Conservation (phyloP, 2,888 invertebrate species). For the Cataglyphis cursor region DNA sequence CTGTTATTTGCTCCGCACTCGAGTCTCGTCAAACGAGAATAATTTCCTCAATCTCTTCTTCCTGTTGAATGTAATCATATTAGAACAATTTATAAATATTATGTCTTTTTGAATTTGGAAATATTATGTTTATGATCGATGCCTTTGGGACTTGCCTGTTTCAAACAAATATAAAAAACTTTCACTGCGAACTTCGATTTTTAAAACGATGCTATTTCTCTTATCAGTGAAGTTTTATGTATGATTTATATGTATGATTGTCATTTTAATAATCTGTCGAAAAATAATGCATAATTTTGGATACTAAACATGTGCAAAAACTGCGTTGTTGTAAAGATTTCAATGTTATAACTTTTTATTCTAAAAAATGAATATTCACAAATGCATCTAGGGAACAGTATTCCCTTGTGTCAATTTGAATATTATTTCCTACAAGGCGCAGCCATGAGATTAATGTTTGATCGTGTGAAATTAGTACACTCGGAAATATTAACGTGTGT, state of each 20-base stretch:
- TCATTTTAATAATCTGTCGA: slow-evolving; percentile 6
- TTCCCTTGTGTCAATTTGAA: slow-evolving; percentile 8
- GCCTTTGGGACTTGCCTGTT: background rate
- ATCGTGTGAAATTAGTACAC: slow-evolving; percentile 23
- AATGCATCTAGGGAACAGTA: background rate
- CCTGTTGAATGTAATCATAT: slow-evolving; percentile 64
- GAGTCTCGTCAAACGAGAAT: slow-evolving; percentile 70
- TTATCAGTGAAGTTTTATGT: slow-evolving; percentile 22
- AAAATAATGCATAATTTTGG: background rate
- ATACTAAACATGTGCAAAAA: background rate
- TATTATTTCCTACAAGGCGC: background rate
- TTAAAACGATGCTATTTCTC: background rate
- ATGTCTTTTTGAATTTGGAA: slow-evolving; percentile 2
- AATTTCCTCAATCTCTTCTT: slow-evolving; percentile 51
- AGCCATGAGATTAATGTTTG: slow-evolving; percentile 28
- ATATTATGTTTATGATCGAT: slow-evolving; percentile 26
- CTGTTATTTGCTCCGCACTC: slow-evolving; percentile 61
- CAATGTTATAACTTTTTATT: slow-evolving; percentile 5
- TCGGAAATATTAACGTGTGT: slow-evolving; percentile 15
- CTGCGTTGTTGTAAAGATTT: background rate
- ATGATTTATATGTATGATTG: background rate
- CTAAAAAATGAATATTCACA: background rate
- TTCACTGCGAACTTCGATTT: slow-evolving; percentile 26
- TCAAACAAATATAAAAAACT: slow-evolving; percentile 10
- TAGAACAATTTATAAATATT: slow-evolving; percentile 55